Conservation (phyloP, 2,113 vertebrate genomes). For the Callochromis pleurospilus region DNA sequence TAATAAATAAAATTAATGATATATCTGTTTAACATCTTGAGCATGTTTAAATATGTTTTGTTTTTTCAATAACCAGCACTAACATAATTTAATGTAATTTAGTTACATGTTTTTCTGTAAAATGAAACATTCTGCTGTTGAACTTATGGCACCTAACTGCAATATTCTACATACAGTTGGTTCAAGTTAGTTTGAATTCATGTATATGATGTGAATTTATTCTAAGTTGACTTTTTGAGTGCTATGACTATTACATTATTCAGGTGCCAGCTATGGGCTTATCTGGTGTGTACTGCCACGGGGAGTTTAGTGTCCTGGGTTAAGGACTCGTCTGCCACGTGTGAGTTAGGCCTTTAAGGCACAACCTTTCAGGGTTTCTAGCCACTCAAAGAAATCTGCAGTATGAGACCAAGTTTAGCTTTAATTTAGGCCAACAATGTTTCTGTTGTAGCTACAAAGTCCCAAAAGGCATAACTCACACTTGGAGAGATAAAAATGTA, state of each 20-base stretch:
- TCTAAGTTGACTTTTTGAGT: neutral
- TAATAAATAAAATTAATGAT: neutral
- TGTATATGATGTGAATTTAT: neutral
- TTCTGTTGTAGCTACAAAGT: neutral
- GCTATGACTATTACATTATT: neutral
- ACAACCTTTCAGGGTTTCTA: neutral
- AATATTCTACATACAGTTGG: neutral
- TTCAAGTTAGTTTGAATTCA: neutral
- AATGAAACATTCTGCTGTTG: neutral
- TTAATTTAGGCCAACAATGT: neutral
- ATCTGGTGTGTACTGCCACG: neutral
- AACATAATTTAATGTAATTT: neutral
- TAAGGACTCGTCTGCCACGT: neutral
- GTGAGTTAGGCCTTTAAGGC: neutral
- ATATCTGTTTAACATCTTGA: neutral
- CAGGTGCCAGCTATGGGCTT: neutral
- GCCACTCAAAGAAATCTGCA: neutral
- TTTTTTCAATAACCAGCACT: neutral
- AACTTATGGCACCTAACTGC: neutral
- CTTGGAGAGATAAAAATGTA: neutral
- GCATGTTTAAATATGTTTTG: neutral
- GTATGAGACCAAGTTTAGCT: slow-evolving; percentile 1
- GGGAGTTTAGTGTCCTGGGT: neutral
- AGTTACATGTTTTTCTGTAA: neutral
- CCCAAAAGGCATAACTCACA: neutral